phyloP scores from a whole-genome alignment of 2,113 vertebrate species.

The Vimba vimba region DNA sequence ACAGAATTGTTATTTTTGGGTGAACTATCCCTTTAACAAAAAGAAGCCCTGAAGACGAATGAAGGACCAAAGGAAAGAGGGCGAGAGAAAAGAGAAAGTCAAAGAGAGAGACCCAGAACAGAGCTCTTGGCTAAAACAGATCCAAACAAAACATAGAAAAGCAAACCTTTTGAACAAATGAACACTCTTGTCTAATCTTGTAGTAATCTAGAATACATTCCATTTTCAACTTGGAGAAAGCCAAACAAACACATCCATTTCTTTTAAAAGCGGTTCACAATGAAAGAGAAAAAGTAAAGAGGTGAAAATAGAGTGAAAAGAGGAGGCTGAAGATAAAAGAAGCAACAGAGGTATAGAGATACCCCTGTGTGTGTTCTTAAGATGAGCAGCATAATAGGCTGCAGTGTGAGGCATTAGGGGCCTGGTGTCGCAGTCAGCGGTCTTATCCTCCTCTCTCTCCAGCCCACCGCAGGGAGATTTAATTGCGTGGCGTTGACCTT shows the following conservation, averaged over 20 bases:
- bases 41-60: neutral
- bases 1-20: neutral
- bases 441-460: slow-evolving; percentile 22
- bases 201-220: slow-evolving; percentile 16
- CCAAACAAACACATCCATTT: slow-evolving; percentile 22
- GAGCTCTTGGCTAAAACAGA: neutral
- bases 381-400: slow-evolving; percentile 62
- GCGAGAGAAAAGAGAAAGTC: slow-evolving; percentile 21
- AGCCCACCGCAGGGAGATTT: slow-evolving; percentile 58
- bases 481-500: slow-evolving; percentile 65
- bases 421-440: slow-evolving; percentile 23
- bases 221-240: slow-evolving; percentile 22
- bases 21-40: neutral
- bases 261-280: slow-evolving; percentile 15
- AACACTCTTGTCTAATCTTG: slow-evolving; percentile 25
- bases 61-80: neutral
- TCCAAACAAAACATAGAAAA: slow-evolving; percentile 31
- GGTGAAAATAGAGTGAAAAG: neutral
- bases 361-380: slow-evolving; percentile 13
- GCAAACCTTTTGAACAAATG: slow-evolving; percentile 39
- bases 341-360: neutral
- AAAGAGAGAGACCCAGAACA: neutral
- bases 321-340: slow-evolving; percentile 6
- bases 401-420: slow-evolving; percentile 23
- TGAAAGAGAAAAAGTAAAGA: slow-evolving; percentile 15